These are phyloP conservation scores for Pollimyrus isidori DNA, from an alignment of 2,113 vertebrate genomes.

Conservation along the genomic window DNA sequence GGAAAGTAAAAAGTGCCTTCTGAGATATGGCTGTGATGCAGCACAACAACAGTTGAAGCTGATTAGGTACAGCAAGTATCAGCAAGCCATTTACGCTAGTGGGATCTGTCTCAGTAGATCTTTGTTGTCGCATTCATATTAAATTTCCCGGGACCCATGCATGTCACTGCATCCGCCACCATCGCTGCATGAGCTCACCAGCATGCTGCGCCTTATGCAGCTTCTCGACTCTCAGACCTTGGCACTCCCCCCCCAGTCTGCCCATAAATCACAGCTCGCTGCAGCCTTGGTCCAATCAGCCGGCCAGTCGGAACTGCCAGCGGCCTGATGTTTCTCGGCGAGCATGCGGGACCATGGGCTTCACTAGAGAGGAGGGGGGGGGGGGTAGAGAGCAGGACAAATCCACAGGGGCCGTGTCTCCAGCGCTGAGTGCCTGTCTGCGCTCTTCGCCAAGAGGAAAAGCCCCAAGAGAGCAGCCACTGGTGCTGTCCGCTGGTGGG, in stretches of 20 bases:
- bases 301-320: neutral
- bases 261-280: slow-evolving; percentile 33
- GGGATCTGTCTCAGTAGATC: neutral
- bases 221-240: slow-evolving; percentile 32
- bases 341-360: neutral
- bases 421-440: neutral
- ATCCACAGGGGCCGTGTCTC: neutral
- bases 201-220: neutral
- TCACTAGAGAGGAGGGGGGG: neutral
- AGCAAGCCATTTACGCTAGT: neutral
- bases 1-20: too few species aligned
- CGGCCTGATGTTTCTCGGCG: neutral
- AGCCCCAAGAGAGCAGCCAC: neutral
- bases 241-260: slow-evolving; percentile 27
- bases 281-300: slow-evolving; percentile 21
- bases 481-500: neutral
- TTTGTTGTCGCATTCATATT: neutral
- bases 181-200: slow-evolving; percentile 7
- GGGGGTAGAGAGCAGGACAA: neutral
- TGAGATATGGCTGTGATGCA: neutral
- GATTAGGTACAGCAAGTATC: neutral
- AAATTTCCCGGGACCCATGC: slow-evolving; percentile 26
- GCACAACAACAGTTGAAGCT: neutral
- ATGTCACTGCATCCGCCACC: slow-evolving; percentile 21
- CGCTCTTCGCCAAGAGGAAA: neutral